Evolutionary conservation across 2,888 invertebrate genomes (phyloP).

Genomic region (Sabellastarte sp.): DNA sequence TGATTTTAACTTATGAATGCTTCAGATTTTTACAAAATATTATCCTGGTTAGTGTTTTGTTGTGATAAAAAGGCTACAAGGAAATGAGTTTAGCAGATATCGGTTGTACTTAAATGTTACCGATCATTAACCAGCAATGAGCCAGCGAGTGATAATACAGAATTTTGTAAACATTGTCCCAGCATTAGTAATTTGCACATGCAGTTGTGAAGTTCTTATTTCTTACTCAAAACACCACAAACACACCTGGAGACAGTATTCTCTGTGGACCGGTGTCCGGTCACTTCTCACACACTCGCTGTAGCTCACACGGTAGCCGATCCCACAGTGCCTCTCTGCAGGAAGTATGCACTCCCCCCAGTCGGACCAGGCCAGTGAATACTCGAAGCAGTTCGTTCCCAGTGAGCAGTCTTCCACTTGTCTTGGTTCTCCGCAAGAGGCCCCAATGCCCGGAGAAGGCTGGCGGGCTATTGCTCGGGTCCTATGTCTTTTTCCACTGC

Average conservation of each 20-base stretch:
- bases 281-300: slow-evolving; percentile 61
- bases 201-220: too few species aligned
- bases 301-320: slow-evolving; percentile 36
- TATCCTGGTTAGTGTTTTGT: too few species aligned
- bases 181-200: too few species aligned
- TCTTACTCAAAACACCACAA: too few species aligned
- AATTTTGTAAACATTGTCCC: too few species aligned
- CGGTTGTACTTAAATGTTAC: too few species aligned
- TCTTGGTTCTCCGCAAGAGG: background rate
- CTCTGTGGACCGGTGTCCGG: background rate
- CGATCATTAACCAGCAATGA: too few species aligned
- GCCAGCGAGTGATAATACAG: too few species aligned
- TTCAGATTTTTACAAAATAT: too few species aligned
- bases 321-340: background rate
- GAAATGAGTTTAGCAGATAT: too few species aligned
- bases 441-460: background rate
- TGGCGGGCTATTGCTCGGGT: background rate
- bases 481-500: background rate
- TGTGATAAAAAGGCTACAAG: too few species aligned
- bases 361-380: background rate
- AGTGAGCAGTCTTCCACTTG: background rate
- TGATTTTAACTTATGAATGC: too few species aligned
- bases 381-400: background rate
- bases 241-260: background rate
- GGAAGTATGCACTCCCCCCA: background rate